Base-by-base conservation (phyloP, 2,797 vertebrate species). In the Benthosema pterotum region DNA sequence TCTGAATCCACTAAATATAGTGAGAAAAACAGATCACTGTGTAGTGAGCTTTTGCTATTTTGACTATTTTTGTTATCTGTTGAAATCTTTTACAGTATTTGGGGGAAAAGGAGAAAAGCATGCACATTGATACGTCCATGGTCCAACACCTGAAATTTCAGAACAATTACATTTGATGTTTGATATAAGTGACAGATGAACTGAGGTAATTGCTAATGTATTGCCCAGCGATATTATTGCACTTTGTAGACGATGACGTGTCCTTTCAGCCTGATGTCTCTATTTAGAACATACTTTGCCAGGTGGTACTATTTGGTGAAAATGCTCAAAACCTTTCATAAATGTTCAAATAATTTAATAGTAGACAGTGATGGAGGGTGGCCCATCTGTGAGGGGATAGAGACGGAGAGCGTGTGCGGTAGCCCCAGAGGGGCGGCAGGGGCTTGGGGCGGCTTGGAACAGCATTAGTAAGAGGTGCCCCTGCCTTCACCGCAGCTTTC, bases 401-500 rank as follows among this genome's bases (percentile, higher is more conserved):
- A 58, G 50, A 69, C 5, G 6, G 62, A 61, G 55, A 50, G 63
- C 53, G 77, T 50, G 65, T 74, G 74, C 72, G 77, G 67, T 55
- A 14, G 64, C 69, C 79, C 84, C 78, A 68, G 56, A 51, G 81
- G 83, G 32, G 6, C 9, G 11, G 32, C 5, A 32, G 28, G 8
- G 77, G 79, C 70, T 50, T 57, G 63, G 45, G 69, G 58, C 74
- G 70, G 57, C 78, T 83, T 84, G 53, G 69, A 58, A 72, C 79
- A 79, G 85, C 86, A 89, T 93, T 92, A 93, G 90, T 85, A 63
- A 76, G 89, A 91, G 90, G 87, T 86, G 91, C 88, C 82, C 87
- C 85, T 74, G 92, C 91, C 92, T 92, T 93, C 86, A 91, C 89
- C 86, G 78, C 88, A 77, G 90, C 92, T 92, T 95, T 95, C 91